phyloP scores from a whole-genome alignment of 2,797 vertebrate species.

The Rhinichthys osculus region DNA sequence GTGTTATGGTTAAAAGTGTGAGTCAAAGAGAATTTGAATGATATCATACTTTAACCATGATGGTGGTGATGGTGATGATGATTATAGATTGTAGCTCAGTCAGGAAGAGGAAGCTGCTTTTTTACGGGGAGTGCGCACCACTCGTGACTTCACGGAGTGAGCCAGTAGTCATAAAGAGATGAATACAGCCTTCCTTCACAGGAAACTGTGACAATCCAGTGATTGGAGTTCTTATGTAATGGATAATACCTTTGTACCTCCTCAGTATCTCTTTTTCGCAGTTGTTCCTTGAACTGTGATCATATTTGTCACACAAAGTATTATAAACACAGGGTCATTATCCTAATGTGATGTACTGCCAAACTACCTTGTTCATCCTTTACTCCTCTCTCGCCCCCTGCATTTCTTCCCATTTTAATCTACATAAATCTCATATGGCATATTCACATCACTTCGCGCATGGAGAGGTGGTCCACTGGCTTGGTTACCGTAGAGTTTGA shows the following conservation, averaged over 20 bases:
- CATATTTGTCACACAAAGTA: constrained; percentile 14
- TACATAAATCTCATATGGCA: neutral
- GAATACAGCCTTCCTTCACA: constrained; percentile 37
- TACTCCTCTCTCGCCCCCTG: constrained; percentile 6
- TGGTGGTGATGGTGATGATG: neutral
- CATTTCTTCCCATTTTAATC: constrained; percentile 14
- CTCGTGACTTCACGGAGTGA: constrained; percentile 42
- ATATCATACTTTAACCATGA: constrained; percentile 17
- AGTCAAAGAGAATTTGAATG: constrained; percentile 28
- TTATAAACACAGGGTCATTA: constrained; percentile 34
- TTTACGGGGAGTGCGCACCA: constrained; percentile 8
- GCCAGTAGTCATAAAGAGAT: constrained; percentile 47
- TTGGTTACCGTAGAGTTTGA: constrained; percentile 26
- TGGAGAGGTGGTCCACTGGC: constrained; percentile 8
- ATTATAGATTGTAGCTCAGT: constrained; percentile 1
- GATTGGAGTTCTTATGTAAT: constrained; percentile 52
- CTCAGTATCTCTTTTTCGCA: constrained; percentile 22
- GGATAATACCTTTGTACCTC: constrained; percentile 28
- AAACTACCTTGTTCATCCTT: constrained; percentile 25
- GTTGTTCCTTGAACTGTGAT: constrained; percentile 28
- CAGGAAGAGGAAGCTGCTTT: constrained; percentile 37
- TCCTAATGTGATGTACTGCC: constrained; percentile 20
- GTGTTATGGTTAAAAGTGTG: neutral
- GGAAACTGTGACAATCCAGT: constrained; percentile 50
- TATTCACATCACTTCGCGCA: neutral